These are phyloP conservation scores for Diglossa brunneiventris DNA, from an alignment of 2,113 vertebrate species.

Conservation along the genomic window DNA sequence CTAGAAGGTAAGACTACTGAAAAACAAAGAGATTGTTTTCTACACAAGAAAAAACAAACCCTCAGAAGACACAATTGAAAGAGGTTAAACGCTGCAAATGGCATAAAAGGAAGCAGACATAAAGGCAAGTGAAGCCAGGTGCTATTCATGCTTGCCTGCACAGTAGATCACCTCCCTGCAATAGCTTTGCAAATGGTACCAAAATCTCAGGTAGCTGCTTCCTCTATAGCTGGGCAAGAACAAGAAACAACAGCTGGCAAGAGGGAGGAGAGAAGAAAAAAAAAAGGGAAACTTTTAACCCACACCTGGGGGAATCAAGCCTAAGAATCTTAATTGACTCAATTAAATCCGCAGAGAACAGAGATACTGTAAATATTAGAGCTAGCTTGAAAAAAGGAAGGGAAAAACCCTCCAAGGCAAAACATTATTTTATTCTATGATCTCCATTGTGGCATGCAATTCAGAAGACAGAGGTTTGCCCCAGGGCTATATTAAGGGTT, in stretches of 20 bases:
- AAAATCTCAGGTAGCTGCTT: background rate
- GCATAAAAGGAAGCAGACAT: background rate
- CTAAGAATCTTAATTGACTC: constrained; percentile 63
- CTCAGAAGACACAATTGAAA: background rate
- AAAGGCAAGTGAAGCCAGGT: background rate
- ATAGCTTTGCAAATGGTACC: background rate
- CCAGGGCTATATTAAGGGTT: constrained; percentile 21
- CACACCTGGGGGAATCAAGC: background rate
- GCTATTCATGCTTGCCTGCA: background rate
- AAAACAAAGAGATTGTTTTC: background rate
- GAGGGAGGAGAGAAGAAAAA: background rate
- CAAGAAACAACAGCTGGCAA: background rate
- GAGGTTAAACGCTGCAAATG: background rate
- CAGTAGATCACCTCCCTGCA: background rate
- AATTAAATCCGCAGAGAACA: constrained; percentile 59
- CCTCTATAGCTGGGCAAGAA: background rate
- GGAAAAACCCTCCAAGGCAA: constrained; percentile 30
- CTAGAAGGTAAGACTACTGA: background rate
- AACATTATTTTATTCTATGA: constrained; percentile 22
- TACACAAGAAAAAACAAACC: background rate
- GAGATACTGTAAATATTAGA: constrained; percentile 56
- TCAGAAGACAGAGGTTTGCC: constrained; percentile 52
- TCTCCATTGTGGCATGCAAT: constrained; percentile 13
- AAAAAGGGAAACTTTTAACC: background rate
- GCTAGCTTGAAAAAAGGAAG: constrained; percentile 6